phyloP scores from a whole-genome alignment of 2,888 invertebrate genomes.

The Macrophya alboannulata region DNA sequence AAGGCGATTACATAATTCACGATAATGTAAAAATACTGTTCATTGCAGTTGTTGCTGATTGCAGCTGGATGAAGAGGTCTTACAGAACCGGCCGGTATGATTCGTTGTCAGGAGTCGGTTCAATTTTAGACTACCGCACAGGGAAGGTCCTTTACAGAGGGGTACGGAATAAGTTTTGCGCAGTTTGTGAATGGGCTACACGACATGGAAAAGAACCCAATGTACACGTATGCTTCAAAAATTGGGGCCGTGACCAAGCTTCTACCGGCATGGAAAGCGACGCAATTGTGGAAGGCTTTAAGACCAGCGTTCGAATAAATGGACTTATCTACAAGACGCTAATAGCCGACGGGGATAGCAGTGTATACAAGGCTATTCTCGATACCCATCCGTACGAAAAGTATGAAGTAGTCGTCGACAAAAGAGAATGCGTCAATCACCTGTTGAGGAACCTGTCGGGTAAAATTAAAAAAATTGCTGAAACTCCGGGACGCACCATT shows the following conservation, averaged over 20 bases:
- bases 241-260: too few species aligned
- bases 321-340: slow-evolving; percentile 9
- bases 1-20: too few species aligned
- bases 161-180: slow-evolving; percentile 2
- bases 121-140: neutral
- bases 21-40: too few species aligned
- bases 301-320: neutral
- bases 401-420: neutral
- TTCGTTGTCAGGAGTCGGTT: slow-evolving; percentile 10
- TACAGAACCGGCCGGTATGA: neutral
- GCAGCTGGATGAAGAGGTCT: slow-evolving; percentile 17
- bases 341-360: slow-evolving; percentile 22
- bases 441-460: neutral
- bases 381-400: neutral
- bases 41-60: too few species aligned
- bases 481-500: neutral
- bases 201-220: neutral
- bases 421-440: too few species aligned
- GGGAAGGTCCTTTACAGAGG: slow-evolving; percentile 7
- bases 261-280: neutral
- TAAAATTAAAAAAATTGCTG: neutral
- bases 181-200: neutral
- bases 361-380: neutral
- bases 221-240: neutral
- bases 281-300: neutral